phyloP scores from a whole-genome alignment of 1,140 invertebrate species.

The Diplogasteroides magnus region DNA sequence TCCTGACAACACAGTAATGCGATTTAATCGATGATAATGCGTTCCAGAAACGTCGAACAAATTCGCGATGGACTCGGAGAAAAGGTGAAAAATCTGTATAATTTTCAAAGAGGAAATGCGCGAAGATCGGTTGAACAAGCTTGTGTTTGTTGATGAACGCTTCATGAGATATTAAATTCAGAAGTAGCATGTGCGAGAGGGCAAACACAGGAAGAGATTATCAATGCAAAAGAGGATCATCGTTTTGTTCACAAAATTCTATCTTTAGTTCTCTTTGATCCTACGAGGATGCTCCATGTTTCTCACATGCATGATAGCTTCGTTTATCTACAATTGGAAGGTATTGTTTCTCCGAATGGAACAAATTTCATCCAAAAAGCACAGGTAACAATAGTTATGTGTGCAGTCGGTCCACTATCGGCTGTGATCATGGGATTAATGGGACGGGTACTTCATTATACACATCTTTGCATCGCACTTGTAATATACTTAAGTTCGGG shows the following conservation, averaged over 20 bases:
- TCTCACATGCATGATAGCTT: constrained; percentile 15
- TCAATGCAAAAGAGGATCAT: neutral
- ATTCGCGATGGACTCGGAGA: constrained; percentile 82
- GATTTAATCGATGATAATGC: neutral
- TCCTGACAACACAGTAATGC: too few relatives aligned
- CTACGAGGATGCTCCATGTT: neutral
- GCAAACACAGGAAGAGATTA: neutral
- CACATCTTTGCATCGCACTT: neutral
- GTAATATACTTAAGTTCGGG: neutral
- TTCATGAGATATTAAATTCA: constrained; percentile 7
- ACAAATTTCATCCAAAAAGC: neutral
- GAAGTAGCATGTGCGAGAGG: constrained; percentile 9
- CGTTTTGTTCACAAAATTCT: neutral
- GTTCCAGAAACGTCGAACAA: constrained; percentile 74
- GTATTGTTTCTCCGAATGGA: neutral
- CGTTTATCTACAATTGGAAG: constrained; percentile 38
- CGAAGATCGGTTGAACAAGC: neutral
- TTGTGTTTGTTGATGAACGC: neutral
- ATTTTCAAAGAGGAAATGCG: too few relatives aligned
- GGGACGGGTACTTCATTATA: constrained; percentile 5
- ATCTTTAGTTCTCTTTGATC: neutral
- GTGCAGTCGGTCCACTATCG: constrained; percentile 17
- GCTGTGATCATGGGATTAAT: constrained; percentile 32
- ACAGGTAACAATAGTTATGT: neutral
- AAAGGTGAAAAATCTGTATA: constrained; percentile 73